These are phyloP conservation scores for Passerina amoena DNA, from an alignment of 2,113 vertebrate genomes.

Conservation along the genomic window DNA sequence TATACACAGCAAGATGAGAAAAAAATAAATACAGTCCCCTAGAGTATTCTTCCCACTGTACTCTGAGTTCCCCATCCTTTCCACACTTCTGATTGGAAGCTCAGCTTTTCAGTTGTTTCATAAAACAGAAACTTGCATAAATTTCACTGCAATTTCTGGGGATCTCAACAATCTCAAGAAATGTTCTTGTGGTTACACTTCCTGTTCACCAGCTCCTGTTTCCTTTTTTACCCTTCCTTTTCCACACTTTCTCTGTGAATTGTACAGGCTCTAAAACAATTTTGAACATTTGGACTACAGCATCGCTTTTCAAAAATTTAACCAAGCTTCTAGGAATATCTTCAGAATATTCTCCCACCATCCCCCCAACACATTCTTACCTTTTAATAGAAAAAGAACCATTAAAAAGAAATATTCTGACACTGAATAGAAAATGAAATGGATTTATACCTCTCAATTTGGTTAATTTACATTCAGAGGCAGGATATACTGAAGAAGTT, in stretches of 20 bases:
- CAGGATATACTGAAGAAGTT: background rate
- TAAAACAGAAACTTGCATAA: background rate
- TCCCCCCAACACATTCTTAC: background rate
- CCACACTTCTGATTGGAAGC: background rate
- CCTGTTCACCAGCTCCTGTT: background rate
- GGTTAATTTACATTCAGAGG: background rate
- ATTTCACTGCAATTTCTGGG: background rate
- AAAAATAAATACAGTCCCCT: background rate
- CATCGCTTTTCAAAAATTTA: background rate
- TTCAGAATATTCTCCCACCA: background rate
- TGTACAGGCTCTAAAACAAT: background rate
- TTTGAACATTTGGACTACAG: background rate
- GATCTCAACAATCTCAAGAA: background rate
- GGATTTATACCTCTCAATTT: background rate
- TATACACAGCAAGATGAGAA: background rate
- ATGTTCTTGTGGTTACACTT: background rate
- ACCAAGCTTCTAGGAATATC: background rate
- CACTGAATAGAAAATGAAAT: background rate
- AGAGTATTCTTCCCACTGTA: background rate
- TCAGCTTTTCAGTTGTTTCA: background rate
- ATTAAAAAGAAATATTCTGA: slow-evolving; percentile 24
- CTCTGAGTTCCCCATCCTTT: background rate
- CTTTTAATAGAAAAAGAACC: background rate
- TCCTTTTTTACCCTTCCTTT: background rate
- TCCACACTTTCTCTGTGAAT: background rate